Evolutionary conservation across 2,888 invertebrate genomes (phyloP).

Genomic region (Epinotia bilunana): DNA sequence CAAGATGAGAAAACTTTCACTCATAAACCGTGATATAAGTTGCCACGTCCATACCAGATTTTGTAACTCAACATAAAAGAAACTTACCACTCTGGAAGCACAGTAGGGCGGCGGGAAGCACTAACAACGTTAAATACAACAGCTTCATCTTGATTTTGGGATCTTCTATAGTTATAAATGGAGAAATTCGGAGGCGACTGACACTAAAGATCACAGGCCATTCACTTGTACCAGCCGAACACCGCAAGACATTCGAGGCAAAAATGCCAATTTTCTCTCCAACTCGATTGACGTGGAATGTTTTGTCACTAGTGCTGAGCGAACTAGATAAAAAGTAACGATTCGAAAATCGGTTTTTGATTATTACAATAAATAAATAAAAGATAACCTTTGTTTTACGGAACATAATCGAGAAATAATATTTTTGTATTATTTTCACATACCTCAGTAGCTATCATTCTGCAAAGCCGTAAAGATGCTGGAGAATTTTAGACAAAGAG

Average conservation of each 20-base stretch:
- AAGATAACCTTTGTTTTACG: too few relatives aligned
- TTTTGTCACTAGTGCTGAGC: constrained; percentile 72
- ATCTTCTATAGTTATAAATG: constrained; percentile 53
- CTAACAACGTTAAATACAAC: constrained; percentile 86
- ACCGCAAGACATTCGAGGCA: constrained; percentile 66
- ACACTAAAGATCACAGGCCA: constrained; percentile 66
- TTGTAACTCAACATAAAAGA: constrained; percentile 54
- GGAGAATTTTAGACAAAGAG: too few relatives aligned
- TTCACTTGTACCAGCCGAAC: constrained; percentile 76
- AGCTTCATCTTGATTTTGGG: constrained; percentile 86
- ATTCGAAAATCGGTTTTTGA: constrained; percentile 26
- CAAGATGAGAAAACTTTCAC: constrained; percentile 57
- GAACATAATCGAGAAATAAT: too few relatives aligned
- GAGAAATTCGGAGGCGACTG: constrained; percentile 60
- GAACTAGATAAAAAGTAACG: constrained; percentile 9
- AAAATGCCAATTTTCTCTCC: constrained; percentile 81
- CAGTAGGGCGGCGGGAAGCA: constrained; percentile 89
- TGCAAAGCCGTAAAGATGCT: too few relatives aligned
- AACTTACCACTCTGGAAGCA: constrained; percentile 90
- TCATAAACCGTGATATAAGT: constrained; percentile 59
- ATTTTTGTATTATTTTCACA: too few relatives aligned
- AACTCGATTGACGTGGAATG: constrained; percentile 85
- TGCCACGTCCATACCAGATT: constrained; percentile 76
- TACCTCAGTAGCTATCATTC: too few relatives aligned
- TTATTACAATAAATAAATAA: background rate